Conservation (phyloP, 2,113 vertebrate species). For the Phrynocephalus versicolor region DNA sequence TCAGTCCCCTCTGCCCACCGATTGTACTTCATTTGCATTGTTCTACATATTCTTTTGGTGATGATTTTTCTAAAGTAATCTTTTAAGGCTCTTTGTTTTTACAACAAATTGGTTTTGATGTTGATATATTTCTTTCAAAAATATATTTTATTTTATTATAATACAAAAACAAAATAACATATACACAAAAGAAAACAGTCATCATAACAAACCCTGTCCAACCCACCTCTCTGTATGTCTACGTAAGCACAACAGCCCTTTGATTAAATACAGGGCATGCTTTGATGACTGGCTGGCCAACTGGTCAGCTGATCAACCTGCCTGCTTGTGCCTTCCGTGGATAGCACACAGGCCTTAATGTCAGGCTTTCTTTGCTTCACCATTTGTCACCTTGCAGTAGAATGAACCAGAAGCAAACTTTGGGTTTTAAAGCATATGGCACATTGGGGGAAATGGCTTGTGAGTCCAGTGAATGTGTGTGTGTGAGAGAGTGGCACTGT, state of each 20-base stretch:
- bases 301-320: too few species aligned
- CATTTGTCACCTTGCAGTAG: not conserved
- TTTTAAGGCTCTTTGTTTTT: not conserved
- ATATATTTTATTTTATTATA: too few species aligned
- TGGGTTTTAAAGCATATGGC: not conserved
- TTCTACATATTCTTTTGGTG: not conserved
- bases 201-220: too few species aligned
- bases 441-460: not conserved
- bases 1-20: not conserved
- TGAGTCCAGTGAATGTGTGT: not conserved
- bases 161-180: too few species aligned
- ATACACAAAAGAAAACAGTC: too few species aligned
- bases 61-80: not conserved
- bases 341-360: not conserved
- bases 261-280: not conserved
- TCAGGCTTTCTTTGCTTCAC: too few species aligned
- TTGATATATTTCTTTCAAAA: not conserved
- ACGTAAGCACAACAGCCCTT: not conserved
- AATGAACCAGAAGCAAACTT: not conserved
- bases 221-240: too few species aligned
- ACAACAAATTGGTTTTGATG: not conserved
- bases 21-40: not conserved
- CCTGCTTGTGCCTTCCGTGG: not conserved
- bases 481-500: not conserved
- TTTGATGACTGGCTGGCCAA: not conserved